phyloP scores from a whole-genome alignment of 37 sponge, comb jelly and placozoan species.

The Tethya wilhelma region DNA sequence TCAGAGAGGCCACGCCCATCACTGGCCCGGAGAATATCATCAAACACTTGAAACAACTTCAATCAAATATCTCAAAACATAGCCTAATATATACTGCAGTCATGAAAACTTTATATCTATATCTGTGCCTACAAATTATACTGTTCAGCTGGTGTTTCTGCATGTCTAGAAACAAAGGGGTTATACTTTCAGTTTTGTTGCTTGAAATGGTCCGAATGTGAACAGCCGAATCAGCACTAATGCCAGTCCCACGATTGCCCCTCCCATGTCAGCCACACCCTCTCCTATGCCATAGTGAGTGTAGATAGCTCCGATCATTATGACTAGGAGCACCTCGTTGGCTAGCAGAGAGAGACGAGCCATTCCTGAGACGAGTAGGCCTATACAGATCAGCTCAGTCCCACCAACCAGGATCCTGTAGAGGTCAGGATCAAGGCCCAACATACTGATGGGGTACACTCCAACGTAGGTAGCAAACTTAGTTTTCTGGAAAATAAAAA shows the following conservation, averaged over 20 bases:
- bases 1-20: neutral
- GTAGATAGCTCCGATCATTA: slow-evolving; percentile 87
- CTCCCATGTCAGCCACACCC: slow-evolving; percentile 33
- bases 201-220: neutral
- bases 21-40: slow-evolving; percentile 4
- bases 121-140: no score
- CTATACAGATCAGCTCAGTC: slow-evolving; percentile 64
- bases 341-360: slow-evolving; percentile 9
- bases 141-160: no score
- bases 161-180: neutral
- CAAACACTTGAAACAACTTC: neutral
- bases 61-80: neutral
- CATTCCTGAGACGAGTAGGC: slow-evolving; percentile 24
- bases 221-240: slow-evolving; percentile 37
- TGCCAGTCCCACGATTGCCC: slow-evolving; percentile 30
- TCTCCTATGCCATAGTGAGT: slow-evolving; percentile 67
- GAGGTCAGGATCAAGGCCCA: slow-evolving; percentile 60
- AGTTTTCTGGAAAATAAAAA: slow-evolving; percentile 33
- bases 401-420: slow-evolving; percentile 67
- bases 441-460: slow-evolving; percentile 47
- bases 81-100: neutral
- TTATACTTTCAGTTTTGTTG: neutral
- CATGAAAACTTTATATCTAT: neutral
- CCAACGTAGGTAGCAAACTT: slow-evolving; percentile 49
- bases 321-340: slow-evolving; percentile 45